phyloP scores from a whole-genome alignment of 2,888 invertebrate species.

The Neoaliturus tenellus region DNA sequence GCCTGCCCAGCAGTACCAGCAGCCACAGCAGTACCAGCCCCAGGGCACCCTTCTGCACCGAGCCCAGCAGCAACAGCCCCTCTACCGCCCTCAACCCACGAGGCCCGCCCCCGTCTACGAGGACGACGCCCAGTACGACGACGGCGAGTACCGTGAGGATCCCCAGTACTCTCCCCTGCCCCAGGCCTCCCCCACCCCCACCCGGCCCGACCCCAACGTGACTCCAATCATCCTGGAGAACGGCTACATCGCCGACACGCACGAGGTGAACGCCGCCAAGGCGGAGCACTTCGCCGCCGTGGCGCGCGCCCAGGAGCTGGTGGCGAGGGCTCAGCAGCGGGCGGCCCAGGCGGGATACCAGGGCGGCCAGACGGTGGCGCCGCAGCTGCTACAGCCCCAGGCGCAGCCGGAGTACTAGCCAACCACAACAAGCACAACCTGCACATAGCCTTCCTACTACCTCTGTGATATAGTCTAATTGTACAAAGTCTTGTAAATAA shows the following conservation, averaged over 20 bases:
- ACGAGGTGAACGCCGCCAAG: conserved; percentile 43
- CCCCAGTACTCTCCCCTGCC: not conserved
- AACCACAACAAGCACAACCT: not conserved
- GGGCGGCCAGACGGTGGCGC: not conserved
- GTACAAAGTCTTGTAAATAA: conserved; percentile 21
- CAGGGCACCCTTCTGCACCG: not conserved
- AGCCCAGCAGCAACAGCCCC: not conserved
- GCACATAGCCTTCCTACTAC: not conserved
- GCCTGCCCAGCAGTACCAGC: not conserved
- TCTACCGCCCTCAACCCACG: not conserved
- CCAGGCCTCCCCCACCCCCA: not conserved
- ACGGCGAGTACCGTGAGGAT: conserved; percentile 24
- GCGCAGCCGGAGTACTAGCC: not conserved
- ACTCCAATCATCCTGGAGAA: conserved; percentile 38
- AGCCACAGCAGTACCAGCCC: conserved; percentile 4
- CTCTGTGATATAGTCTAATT: conserved; percentile 37
- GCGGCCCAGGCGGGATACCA: not conserved
- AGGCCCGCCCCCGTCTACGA: conserved; percentile 41
- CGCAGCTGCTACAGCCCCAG: not conserved
- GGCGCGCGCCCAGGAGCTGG: conserved; percentile 38
- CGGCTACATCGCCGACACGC: conserved; percentile 42
- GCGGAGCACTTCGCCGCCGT: conserved; percentile 41
- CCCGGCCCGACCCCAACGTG: conserved; percentile 31
- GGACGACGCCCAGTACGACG: conserved; percentile 3
- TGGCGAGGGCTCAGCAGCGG: conserved; percentile 7